Evolutionary conservation across 37 sponge, comb jelly and placozoan species (phyloP).

Genomic region (Cliona cf. orientalis): DNA sequence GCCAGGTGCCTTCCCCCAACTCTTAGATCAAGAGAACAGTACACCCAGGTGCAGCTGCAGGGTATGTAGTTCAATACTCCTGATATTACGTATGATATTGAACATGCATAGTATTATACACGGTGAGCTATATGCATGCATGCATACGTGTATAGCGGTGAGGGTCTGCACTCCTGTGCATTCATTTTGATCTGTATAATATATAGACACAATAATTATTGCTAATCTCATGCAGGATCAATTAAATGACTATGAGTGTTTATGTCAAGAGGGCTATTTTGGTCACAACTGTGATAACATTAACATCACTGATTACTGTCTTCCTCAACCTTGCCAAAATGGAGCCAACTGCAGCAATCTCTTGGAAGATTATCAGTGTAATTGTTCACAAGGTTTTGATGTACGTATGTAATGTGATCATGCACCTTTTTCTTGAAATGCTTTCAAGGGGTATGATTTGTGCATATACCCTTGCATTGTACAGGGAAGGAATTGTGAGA

Average conservation of each 20-base stretch:
- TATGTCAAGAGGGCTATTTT: not conserved
- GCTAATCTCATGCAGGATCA: not conserved
- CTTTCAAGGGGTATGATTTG: not conserved
- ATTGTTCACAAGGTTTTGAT: not conserved
- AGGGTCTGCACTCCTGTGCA: no score
- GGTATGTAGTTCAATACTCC: no score
- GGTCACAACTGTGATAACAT: not conserved
- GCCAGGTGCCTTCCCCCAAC: no score
- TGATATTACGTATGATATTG: no score
- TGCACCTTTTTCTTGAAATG: not conserved
- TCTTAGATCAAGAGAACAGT: no score
- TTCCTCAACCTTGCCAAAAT: not conserved
- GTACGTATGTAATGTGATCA: not conserved
- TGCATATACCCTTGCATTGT: not conserved
- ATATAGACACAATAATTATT: no score
- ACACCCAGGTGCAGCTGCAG: no score
- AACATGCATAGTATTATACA: no score
- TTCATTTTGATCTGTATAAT: no score
- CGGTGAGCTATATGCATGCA: no score
- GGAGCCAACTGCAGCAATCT: conserved; percentile 13
- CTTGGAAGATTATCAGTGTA: not conserved
- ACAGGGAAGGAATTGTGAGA: conserved; percentile 36
- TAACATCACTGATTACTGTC: not conserved
- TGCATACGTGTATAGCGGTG: no score
- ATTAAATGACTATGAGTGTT: not conserved